Percentiles rank a stretch among this genome's conserved stretches.
These are phyloP conservation scores for Lophochroa leadbeateri DNA, from an alignment of 2,113 vertebrate genomes.

Conservation along the genomic window DNA sequence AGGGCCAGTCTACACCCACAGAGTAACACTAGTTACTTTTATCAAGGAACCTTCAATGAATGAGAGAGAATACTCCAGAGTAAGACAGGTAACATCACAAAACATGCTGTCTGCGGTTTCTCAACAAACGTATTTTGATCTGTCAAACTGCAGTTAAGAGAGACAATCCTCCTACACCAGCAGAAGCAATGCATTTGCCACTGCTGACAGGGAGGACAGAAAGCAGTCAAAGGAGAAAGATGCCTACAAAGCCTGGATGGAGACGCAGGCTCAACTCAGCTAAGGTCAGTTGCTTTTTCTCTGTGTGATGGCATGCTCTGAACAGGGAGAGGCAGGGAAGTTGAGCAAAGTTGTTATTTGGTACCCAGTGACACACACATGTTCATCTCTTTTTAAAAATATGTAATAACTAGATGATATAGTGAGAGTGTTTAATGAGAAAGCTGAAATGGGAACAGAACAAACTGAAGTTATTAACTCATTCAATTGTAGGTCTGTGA, in stretches of 20 bases:
- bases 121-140: background rate
- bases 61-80: background rate
- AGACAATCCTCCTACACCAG: background rate
- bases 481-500: background rate
- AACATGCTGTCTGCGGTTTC: background rate
- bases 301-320: background rate
- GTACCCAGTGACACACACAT: background rate
- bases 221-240: background rate
- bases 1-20: background rate
- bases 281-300: background rate
- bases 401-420: background rate
- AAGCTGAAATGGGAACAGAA: background rate
- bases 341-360: background rate
- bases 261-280: background rate
- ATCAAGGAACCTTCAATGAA: background rate
- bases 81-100: rapidly evolving
- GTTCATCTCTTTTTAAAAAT: background rate
- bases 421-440: background rate
- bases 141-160: background rate
- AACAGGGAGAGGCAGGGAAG: background rate
- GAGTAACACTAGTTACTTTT: background rate
- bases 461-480: background rate
- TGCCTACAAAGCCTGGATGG: background rate
- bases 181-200: background rate
- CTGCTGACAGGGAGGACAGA: background rate